Evolutionary conservation across 2,113 vertebrate species (phyloP), one percentile per base, ranked within the genome.

Genomic region (Leptodactylus fuscus): DNA sequence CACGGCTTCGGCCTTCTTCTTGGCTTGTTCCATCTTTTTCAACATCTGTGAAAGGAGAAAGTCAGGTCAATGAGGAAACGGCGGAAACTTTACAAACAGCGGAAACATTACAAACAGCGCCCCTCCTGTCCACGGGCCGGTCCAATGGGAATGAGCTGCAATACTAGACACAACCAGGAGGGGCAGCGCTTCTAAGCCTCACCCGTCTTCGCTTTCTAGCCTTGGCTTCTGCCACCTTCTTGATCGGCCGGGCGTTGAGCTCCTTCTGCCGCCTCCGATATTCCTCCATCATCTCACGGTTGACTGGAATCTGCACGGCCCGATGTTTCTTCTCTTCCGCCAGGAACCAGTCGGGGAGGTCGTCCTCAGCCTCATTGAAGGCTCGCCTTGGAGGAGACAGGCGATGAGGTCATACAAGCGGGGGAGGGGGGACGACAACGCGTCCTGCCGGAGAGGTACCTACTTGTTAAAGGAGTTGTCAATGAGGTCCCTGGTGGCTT

Each of bases 151-250:
- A 44, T 44, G 41, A 44, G 9, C 41, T 44, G 41, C 41, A 44
- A 9, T 44, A 44, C 4, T 9, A 44, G 41, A 44, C 41, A 44
- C 4, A 9, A 9, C 48, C 48, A 49, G 48, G 48, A 53, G 49
- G 3, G 49, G 49, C 49, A 12, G 3, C 18, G 49, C 49, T 20
- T 41, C 29, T 4, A 44, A 44, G 41, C 67, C 94, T 94, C 89
- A 99, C 97, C 95, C 96, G 93, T 49, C 94, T 94, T 91, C 98
- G 99, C 94, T 99, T 99, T 87, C 97, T 96, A 87, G 97, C 97
- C 82, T 99, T 99, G 74, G 98, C 98, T 90, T 99, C 98, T 0
- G 98, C 98, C 81, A 99, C 95, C 74, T 96, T 95, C 91, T 97
- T 99, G 90, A 99, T 98, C 69, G 98, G 97, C 11, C 97, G 95